Evolutionary conservation across 1,140 invertebrate genomes (phyloP).

Genomic region (Mya arenaria): DNA sequence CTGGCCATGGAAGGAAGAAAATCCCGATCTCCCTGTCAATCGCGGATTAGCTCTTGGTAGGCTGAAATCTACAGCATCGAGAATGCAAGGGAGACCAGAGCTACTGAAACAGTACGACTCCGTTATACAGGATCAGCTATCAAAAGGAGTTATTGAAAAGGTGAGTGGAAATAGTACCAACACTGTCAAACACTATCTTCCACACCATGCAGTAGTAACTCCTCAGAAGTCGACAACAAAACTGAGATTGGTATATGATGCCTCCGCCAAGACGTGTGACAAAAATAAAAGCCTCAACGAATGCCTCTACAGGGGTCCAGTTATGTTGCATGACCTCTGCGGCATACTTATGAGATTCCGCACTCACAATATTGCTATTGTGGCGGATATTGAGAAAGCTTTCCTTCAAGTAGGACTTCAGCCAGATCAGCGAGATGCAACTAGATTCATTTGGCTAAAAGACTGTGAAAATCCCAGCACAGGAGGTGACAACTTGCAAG

Average conservation of each 20-base stretch:
- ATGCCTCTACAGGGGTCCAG: constrained; percentile 20
- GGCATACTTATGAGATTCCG: too few species aligned
- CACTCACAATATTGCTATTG: too few species aligned
- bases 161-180: too few species aligned
- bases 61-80: neutral
- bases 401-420: too few species aligned
- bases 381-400: too few species aligned
- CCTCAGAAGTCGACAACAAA: constrained; percentile 32
- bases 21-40: constrained; percentile 4
- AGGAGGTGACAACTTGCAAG: neutral
- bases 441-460: constrained; percentile 32
- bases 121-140: constrained; percentile 24
- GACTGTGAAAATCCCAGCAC: neutral
- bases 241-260: too few species aligned
- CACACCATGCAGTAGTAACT: constrained; percentile 29
- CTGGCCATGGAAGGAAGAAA: neutral
- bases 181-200: constrained; percentile 30
- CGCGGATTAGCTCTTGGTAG: neutral
- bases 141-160: constrained; percentile 24
- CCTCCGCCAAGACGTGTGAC: neutral
- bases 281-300: constrained; percentile 21
- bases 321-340: too few species aligned
- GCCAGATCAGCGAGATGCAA: constrained; percentile 18
- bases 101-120: constrained; percentile 15
- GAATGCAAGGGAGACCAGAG: constrained; percentile 3